Percentiles rank a stretch among this genome's conserved stretches.
Evolutionary conservation across 2,113 vertebrate genomes (phyloP).

Genomic region (Sceloporus undulatus): DNA sequence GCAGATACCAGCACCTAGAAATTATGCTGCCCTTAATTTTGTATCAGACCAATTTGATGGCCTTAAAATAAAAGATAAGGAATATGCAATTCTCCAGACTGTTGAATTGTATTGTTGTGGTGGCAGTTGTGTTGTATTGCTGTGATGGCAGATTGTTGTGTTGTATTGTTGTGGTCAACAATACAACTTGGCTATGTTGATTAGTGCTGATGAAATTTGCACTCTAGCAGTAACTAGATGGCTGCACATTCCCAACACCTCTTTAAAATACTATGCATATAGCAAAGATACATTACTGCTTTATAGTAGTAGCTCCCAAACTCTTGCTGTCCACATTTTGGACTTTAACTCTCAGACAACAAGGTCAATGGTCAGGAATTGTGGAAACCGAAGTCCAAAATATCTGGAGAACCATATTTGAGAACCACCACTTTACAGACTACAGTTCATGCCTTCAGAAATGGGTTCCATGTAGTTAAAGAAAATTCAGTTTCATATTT

Average conservation of each 20-base stretch:
- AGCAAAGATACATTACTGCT: neutral
- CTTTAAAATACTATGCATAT: neutral
- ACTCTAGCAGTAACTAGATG: neutral
- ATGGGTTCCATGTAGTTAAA: neutral
- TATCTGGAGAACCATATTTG: neutral
- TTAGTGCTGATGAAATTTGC: neutral
- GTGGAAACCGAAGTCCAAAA: neutral
- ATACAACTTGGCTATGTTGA: too few species aligned
- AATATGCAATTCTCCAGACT: neutral
- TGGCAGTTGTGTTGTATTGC: too few species aligned
- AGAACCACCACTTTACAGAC: neutral
- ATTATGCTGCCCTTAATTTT: neutral
- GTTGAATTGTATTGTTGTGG: too few species aligned
- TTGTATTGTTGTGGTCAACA: too few species aligned
- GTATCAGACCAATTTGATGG: too few species aligned
- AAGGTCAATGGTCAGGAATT: neutral
- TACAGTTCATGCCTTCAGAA: too few species aligned
- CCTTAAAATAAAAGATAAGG: neutral
- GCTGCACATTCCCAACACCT: neutral
- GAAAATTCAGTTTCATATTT: neutral
- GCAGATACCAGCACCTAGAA: neutral
- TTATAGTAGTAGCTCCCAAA: neutral
- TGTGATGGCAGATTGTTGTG: too few species aligned
- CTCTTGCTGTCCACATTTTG: neutral
- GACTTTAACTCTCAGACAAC: neutral